These are phyloP conservation scores for Eucera pruinosa DNA, from an alignment of 2,888 invertebrate genomes.

Conservation along the genomic window DNA sequence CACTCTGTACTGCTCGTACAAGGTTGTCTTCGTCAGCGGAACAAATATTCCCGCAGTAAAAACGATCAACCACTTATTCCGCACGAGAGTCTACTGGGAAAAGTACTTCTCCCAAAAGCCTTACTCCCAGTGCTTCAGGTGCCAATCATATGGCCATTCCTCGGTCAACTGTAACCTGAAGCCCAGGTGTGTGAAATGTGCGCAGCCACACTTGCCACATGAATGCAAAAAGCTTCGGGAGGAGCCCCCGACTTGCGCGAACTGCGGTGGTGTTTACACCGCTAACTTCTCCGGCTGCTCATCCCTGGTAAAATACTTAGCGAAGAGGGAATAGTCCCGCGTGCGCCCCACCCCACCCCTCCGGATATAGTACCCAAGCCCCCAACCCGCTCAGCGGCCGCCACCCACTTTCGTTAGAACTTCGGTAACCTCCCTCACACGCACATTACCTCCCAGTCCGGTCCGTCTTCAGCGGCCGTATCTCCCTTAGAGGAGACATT, in stretches of 20 bases:
- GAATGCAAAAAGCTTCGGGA: too few relatives aligned
- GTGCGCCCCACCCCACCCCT: neutral
- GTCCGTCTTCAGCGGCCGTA: neutral
- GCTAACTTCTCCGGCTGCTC: constrained; percentile 1
- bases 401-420: neutral
- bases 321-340: neutral
- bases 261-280: neutral
- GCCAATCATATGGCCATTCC: too few relatives aligned
- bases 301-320: neutral
- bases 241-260: too few relatives aligned
- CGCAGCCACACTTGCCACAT: too few relatives aligned
- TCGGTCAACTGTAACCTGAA: too few relatives aligned
- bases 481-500: neutral
- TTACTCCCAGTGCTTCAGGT: neutral
- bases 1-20: neutral
- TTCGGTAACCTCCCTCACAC: neutral
- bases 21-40: too few relatives aligned
- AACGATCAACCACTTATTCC: neutral
- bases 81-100: too few relatives aligned
- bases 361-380: neutral
- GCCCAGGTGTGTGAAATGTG: too few relatives aligned
- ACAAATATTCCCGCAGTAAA: neutral
- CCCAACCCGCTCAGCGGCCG: neutral
- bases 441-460: neutral
- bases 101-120: too few relatives aligned